These are phyloP conservation scores for Echinops telfairi DNA, from an alignment of 2,113 vertebrate genomes.

Conservation along the genomic window DNA sequence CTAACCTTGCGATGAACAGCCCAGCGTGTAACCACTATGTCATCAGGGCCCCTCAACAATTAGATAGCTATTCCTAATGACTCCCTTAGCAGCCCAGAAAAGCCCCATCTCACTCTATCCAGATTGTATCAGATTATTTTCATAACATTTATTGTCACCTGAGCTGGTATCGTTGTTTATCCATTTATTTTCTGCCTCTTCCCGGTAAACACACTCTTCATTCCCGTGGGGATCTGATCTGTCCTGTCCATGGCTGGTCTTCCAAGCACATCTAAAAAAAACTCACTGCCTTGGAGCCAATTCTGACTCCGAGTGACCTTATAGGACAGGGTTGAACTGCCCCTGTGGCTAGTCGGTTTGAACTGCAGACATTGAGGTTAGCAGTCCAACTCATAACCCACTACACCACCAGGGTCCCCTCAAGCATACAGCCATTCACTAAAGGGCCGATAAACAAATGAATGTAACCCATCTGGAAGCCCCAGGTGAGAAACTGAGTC, in stretches of 20 bases:
- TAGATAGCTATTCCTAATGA: conserved; percentile 9
- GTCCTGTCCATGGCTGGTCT: not conserved
- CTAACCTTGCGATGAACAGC: not conserved
- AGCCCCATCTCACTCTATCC: not conserved
- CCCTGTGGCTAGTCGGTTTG: too few species aligned
- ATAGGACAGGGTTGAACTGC: too few species aligned
- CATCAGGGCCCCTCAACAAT: conserved; percentile 8
- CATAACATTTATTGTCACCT: not conserved
- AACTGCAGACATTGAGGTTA: too few species aligned
- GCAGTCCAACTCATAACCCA: too few species aligned
- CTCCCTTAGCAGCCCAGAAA: not conserved
- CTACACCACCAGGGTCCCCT: too few species aligned
- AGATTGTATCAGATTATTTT: not conserved
- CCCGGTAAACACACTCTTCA: not conserved
- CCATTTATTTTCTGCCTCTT: conserved; percentile 41
- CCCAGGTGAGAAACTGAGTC: conserved; percentile 18
- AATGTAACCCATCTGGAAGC: not conserved
- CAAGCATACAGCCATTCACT: not conserved
- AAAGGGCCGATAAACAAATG: conserved; percentile 24
- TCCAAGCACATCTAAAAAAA: not conserved
- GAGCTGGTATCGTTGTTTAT: not conserved
- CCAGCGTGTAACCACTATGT: too few species aligned
- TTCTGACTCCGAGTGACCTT: too few species aligned
- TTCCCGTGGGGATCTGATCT: conserved; percentile 1
- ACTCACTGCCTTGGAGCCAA: too few species aligned